phyloP scores from a whole-genome alignment of 2,113 vertebrate species.

The Sylvietta virens region DNA sequence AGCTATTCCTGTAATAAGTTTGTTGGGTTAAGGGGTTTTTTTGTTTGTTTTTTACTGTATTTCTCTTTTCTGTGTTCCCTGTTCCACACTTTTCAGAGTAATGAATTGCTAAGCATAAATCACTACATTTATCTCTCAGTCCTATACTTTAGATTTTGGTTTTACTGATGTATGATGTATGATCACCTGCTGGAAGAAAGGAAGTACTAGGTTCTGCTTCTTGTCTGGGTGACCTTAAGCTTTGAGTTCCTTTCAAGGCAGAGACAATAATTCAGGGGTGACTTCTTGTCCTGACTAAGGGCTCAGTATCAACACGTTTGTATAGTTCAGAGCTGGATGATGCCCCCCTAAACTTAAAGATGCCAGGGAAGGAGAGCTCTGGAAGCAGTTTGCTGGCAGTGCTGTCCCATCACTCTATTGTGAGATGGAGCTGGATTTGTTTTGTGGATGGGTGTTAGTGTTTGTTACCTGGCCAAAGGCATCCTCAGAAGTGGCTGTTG shows the following conservation, averaged over 20 bases:
- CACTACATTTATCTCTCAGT: neutral
- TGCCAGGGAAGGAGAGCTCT: neutral
- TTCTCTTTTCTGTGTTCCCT: neutral
- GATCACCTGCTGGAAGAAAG: neutral
- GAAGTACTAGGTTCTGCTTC: neutral
- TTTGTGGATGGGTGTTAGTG: neutral
- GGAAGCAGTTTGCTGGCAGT: neutral
- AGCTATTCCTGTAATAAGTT: neutral
- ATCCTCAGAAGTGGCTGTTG: neutral
- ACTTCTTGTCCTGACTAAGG: neutral
- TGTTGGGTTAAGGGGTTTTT: neutral
- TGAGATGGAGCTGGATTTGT: neutral
- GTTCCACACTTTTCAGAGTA: neutral
- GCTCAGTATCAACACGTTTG: neutral
- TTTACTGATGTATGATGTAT: neutral
- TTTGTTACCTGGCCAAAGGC: neutral
- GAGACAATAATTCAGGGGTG: neutral
- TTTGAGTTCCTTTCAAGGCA: neutral
- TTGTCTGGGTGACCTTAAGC: neutral
- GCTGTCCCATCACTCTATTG: neutral
- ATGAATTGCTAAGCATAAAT: neutral
- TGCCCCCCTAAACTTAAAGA: neutral
- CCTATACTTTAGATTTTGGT: neutral
- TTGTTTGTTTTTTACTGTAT: neutral
- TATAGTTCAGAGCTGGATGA: neutral